Percentiles rank a stretch among this genome's conserved stretches.
Conservation (phyloP, 2,113 vertebrate genomes). For the Grammomys surdaster region DNA sequence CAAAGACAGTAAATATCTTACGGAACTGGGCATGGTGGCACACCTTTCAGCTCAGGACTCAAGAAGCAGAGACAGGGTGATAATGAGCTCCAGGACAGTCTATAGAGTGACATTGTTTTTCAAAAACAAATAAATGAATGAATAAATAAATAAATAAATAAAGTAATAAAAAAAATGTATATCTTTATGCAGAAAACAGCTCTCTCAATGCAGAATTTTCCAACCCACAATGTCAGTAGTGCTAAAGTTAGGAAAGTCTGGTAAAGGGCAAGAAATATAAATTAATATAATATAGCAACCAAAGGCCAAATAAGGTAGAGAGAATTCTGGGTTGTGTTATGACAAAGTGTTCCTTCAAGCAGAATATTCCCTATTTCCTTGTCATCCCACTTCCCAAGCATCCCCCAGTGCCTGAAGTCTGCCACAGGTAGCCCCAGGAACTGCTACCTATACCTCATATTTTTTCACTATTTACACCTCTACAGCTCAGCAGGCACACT, state of each 20-base stretch:
- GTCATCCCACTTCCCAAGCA: neutral
- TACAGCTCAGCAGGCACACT: neutral
- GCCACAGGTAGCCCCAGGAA: neutral
- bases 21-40: neutral
- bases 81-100: neutral
- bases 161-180: neutral
- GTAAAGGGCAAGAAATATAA: neutral
- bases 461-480: neutral
- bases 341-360: fast-evolving
- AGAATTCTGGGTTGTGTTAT: fast-evolving
- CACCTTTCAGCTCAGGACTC: neutral
- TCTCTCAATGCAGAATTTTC: neutral
- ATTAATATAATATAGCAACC: neutral
- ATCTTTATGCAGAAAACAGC: neutral
- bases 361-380: neutral
- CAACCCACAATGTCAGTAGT: neutral
- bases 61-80: neutral
- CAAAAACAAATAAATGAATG: neutral
- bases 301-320: neutral
- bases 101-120: neutral
- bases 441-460: neutral
- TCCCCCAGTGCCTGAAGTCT: too few species aligned
- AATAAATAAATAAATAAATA: neutral
- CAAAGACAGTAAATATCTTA: neutral
- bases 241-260: neutral